A percentile compares a stretch with the other conserved stretches of the same genome.
phyloP scores from a whole-genome alignment of 1,140 invertebrate species.

The Lamellibrachia luymesi region DNA sequence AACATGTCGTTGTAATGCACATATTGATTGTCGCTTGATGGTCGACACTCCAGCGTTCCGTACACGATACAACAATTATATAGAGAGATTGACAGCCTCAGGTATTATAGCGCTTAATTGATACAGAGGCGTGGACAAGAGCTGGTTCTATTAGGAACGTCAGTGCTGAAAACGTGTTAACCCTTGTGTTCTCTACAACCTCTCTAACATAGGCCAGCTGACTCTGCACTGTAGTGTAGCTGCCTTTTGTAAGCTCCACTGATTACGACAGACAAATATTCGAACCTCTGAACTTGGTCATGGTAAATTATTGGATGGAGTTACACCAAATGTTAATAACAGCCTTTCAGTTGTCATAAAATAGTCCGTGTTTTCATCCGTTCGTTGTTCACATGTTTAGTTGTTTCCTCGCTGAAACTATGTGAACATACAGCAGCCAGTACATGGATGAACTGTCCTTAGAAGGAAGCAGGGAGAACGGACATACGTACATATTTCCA shows the following conservation, averaged over 20 bases:
- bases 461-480: no score
- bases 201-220: background rate
- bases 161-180: background rate
- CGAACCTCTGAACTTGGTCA: background rate
- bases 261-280: background rate
- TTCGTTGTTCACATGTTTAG: no score
- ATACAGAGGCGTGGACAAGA: background rate
- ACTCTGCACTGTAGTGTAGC: no score
- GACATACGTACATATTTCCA: background rate
- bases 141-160: background rate
- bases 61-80: background rate
- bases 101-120: background rate
- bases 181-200: background rate
- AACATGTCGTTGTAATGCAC: conserved; percentile 4
- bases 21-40: background rate
- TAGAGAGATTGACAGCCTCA: background rate
- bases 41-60: background rate
- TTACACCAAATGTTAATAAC: background rate
- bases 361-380: no score
- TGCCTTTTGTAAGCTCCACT: background rate
- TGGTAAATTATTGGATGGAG: background rate
- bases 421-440: no score
- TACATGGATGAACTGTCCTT: no score
- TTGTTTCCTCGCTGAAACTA: no score
- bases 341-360: no score